Evolutionary conservation across 2,113 vertebrate genomes (phyloP).

Genomic region (Cyphomyrus discorhynchus): DNA sequence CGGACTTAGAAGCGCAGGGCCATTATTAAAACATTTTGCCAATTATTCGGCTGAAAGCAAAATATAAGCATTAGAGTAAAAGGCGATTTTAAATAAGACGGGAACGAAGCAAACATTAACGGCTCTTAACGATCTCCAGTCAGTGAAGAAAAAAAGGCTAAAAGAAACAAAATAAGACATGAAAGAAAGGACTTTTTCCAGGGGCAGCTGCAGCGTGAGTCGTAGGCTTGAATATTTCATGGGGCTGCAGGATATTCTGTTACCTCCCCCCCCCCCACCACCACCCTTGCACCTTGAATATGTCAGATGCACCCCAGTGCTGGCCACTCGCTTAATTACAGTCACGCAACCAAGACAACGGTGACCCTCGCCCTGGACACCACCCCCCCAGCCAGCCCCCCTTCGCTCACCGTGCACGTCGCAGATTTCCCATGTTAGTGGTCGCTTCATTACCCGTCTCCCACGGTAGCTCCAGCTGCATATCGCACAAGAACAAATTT

Average conservation of each 20-base stretch:
- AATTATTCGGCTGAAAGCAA: neutral
- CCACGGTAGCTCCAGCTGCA: neutral
- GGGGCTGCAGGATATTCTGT: neutral
- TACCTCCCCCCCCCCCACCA: neutral
- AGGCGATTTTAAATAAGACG: neutral
- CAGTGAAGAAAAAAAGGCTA: neutral
- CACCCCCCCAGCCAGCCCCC: neutral
- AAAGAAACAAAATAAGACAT: neutral
- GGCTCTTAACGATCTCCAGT: neutral
- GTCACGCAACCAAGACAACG: neutral
- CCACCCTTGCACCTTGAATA: neutral
- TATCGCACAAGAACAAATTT: neutral
- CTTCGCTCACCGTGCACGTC: neutral
- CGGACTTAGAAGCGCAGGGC: neutral
- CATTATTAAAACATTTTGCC: slow-evolving; percentile 5
- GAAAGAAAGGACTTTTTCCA: neutral
- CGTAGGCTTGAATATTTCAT: neutral
- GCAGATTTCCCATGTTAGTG: neutral
- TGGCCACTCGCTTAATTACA: neutral
- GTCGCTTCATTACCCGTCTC: neutral
- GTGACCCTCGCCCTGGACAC: neutral
- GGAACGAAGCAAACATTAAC: neutral
- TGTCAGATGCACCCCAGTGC: neutral
- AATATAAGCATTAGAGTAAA: neutral
- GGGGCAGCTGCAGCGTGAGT: neutral